Evolutionary conservation across 64 coral and sea anemone species (phyloP).

Genomic region (Stichodactyla helianthus): DNA sequence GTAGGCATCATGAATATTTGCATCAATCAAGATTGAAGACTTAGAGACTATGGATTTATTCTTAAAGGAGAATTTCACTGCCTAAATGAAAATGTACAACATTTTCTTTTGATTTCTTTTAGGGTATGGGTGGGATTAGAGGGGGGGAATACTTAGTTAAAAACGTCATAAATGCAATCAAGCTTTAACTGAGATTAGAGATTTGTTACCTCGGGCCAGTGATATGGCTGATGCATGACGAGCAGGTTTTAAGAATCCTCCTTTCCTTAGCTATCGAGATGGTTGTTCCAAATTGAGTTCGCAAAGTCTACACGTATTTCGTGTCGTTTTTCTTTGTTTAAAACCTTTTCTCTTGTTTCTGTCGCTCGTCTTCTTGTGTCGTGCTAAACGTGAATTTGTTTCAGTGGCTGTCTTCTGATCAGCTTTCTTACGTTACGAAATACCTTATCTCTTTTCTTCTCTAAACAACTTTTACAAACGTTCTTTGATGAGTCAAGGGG

Average conservation of each 20-base stretch:
- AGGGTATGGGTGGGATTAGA: no score
- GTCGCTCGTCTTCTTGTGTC: background rate
- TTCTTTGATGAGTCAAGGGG: constrained; percentile 4
- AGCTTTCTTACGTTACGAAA: background rate
- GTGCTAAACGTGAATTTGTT: background rate
- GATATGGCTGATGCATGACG: constrained; percentile 13
- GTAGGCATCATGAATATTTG: background rate
- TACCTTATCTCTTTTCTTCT: background rate
- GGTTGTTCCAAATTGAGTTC: background rate
- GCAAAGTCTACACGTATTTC: background rate
- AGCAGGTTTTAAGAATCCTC: background rate
- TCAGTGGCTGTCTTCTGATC: background rate
- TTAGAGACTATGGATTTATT: background rate
- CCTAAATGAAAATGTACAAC: background rate
- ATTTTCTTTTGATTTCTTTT: background rate
- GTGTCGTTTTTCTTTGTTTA: background rate
- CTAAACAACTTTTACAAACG: constrained; percentile 5
- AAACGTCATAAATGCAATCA: background rate
- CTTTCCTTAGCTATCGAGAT: background rate
- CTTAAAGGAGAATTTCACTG: background rate
- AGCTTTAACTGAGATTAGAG: background rate
- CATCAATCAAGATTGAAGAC: background rate
- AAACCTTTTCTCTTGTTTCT: background rate
- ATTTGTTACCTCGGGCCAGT: constrained; percentile 22
- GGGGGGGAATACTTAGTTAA: background rate